These are phyloP conservation scores for Zophobas morio DNA, from an alignment of 1,140 invertebrate genomes.

Conservation along the genomic window DNA sequence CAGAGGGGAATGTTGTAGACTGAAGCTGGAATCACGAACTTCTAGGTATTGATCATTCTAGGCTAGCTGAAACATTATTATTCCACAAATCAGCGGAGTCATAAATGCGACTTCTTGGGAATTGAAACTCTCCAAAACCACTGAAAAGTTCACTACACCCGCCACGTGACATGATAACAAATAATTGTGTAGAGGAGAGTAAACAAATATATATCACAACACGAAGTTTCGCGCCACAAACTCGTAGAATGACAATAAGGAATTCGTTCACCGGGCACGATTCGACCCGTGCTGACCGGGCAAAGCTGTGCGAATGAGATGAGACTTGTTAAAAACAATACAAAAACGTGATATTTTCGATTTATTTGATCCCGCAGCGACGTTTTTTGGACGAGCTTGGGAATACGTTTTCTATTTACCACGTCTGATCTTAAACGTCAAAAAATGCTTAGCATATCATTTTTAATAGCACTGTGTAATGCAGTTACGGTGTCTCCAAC, in stretches of 20 bases:
- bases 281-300: conserved; percentile 30
- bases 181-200: conserved; percentile 36
- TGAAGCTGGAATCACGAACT: neutral
- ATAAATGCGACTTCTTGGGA: conserved; percentile 13
- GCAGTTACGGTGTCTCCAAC: too few relatives aligned
- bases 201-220: conserved; percentile 42
- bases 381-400: too few relatives aligned
- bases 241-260: conserved; percentile 38
- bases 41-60: conserved; percentile 31
- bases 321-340: conserved; percentile 43
- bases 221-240: conserved; percentile 35
- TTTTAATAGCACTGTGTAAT: too few relatives aligned
- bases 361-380: neutral
- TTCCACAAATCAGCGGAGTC: conserved; percentile 1
- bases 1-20: neutral
- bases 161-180: conserved; percentile 34
- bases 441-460: too few relatives aligned
- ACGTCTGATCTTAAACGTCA: too few relatives aligned
- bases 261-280: conserved; percentile 38
- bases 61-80: conserved; percentile 23
- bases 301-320: conserved; percentile 35
- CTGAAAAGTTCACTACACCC: conserved; percentile 19
- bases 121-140: conserved; percentile 30
- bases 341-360: conserved; percentile 3
- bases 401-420: too few relatives aligned